Conservation (phyloP, 2,888 invertebrate genomes). For the Sarcophaga caerulescens region DNA sequence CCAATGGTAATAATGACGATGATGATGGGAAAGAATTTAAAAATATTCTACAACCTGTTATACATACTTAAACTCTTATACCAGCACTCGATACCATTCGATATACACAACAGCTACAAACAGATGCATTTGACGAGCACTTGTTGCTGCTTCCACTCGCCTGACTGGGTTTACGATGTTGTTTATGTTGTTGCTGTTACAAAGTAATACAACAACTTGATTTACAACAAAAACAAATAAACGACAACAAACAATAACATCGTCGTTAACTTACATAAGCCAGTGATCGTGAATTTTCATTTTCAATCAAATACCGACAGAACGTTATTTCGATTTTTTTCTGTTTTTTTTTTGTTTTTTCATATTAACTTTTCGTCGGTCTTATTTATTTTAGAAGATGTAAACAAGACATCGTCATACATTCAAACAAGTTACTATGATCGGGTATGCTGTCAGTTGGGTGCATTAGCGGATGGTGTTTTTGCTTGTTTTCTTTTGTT, state of each 20-base stretch:
- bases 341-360: conserved; percentile 27
- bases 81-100: background rate
- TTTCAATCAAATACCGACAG: conserved; percentile 60
- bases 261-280: conserved; percentile 54
- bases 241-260: background rate
- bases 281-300: conserved; percentile 64
- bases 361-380: conserved; percentile 22
- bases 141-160: conserved; percentile 12
- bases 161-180: conserved; percentile 4
- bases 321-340: conserved; percentile 40
- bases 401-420: conserved; percentile 3
- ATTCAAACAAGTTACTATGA: background rate
- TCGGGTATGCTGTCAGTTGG: conserved; percentile 11
- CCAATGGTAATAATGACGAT: conserved; percentile 52
- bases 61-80: conserved; percentile 35
- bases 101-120: conserved; percentile 28
- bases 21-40: conserved; percentile 62
- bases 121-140: conserved; percentile 3
- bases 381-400: conserved; percentile 40
- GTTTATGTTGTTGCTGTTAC: background rate
- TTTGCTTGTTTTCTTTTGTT: conserved; percentile 24
- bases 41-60: conserved; percentile 59
- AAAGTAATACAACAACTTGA: conserved; percentile 53
- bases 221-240: conserved; percentile 40
- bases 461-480: conserved; percentile 42